phyloP scores from a whole-genome alignment of 1,140 invertebrate genomes.

The Leptinotarsa defecta region DNA sequence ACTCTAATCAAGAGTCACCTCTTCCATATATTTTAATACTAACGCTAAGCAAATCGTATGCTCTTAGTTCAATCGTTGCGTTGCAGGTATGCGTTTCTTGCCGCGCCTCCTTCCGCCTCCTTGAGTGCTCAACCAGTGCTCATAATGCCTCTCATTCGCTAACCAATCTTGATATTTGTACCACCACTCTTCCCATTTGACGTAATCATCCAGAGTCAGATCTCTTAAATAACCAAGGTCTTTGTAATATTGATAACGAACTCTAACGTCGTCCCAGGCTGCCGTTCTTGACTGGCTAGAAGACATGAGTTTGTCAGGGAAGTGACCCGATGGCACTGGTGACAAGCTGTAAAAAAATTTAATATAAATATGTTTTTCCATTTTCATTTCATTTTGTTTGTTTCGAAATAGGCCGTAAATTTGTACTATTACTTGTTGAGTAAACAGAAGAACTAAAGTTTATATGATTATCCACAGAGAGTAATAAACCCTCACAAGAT shows the following conservation, averaged over 20 bases:
- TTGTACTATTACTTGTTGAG: no score
- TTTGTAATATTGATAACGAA: slow-evolving; percentile 85
- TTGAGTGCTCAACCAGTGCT: slow-evolving; percentile 68
- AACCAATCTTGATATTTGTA: slow-evolving; percentile 91
- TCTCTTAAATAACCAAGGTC: slow-evolving; percentile 81
- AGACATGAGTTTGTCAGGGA: slow-evolving; percentile 73
- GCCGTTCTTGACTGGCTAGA: slow-evolving; percentile 73
- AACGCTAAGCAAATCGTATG: neutral
- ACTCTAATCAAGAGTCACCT: neutral
- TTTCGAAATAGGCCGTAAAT: no score
- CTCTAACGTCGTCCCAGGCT: slow-evolving; percentile 83
- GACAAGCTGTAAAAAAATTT: slow-evolving; percentile 58
- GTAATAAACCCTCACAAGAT: no score
- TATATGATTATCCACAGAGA: no score
- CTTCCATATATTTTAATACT: neutral
- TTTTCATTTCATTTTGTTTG: no score
- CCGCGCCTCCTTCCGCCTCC: slow-evolving; percentile 45
- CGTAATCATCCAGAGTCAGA: slow-evolving; percentile 78
- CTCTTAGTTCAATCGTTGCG: slow-evolving; percentile 37
- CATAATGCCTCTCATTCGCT: slow-evolving; percentile 80
- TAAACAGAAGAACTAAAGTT: no score
- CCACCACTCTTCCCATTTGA: slow-evolving; percentile 94
- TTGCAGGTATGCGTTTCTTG: slow-evolving; percentile 54
- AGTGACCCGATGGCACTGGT: slow-evolving; percentile 74
- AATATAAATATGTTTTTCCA: no score